These are phyloP conservation scores for Poecilia gillii DNA, from an alignment of 2,797 vertebrate genomes.

Conservation along the genomic window DNA sequence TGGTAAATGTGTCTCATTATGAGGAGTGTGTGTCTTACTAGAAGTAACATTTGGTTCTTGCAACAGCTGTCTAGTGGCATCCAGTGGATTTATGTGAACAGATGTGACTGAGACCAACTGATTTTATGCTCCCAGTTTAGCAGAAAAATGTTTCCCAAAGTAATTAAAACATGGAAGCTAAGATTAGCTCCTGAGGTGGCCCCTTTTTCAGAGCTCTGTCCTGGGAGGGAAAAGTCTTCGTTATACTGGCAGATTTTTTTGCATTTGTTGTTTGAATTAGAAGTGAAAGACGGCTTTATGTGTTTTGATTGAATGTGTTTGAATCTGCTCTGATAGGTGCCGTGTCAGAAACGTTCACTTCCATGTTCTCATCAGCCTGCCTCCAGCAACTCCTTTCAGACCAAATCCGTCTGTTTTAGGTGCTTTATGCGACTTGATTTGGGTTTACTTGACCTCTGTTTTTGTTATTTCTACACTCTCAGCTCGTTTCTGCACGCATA, in stretches of 20 bases:
- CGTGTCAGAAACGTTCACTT: slow-evolving; percentile 7
- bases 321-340: background rate
- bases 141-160: background rate
- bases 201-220: background rate
- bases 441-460: background rate
- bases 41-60: background rate
- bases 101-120: background rate
- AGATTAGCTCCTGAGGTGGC: background rate
- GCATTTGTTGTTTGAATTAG: background rate
- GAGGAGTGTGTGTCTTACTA: background rate
- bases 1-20: slow-evolving; percentile 1
- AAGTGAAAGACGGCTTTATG: background rate
- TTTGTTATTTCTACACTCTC: background rate
- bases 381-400: slow-evolving; percentile 1
- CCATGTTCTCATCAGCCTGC: slow-evolving; percentile 43
- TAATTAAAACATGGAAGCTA: background rate
- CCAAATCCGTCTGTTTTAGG: background rate
- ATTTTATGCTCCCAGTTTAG: background rate
- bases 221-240: background rate
- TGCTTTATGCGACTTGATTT: background rate
- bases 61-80: background rate
- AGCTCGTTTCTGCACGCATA: background rate
- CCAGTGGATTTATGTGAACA: background rate
- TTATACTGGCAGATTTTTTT: background rate
- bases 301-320: background rate